phyloP scores from a whole-genome alignment of 2,113 vertebrate genomes.

The Isichthys henryi region DNA sequence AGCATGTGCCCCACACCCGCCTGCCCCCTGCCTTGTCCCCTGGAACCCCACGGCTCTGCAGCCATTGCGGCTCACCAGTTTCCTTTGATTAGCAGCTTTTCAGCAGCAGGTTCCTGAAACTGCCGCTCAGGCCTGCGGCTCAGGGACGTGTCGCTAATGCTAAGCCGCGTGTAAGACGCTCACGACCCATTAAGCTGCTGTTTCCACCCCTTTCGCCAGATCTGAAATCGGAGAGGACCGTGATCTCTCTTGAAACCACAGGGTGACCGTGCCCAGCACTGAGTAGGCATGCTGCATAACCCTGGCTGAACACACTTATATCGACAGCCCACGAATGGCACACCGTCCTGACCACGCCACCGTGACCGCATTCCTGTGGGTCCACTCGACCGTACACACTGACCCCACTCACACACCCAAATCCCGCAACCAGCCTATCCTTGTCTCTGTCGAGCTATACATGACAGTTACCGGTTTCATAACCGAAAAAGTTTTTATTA shows the following conservation, averaged over 20 bases:
- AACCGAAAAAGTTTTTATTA: neutral
- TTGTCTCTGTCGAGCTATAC: neutral
- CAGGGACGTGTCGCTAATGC: neutral
- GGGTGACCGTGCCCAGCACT: neutral
- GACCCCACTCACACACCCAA: neutral
- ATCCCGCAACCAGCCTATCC: neutral
- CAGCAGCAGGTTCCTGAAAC: neutral
- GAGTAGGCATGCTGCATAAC: neutral
- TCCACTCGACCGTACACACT: neutral
- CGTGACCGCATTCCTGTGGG: neutral
- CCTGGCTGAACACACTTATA: neutral
- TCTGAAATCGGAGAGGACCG: neutral
- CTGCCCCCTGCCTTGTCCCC: neutral
- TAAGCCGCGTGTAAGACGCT: neutral
- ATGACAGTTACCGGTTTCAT: neutral
- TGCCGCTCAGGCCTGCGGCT: neutral
- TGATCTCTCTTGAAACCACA: neutral
- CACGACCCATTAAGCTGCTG: neutral
- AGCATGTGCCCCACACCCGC: neutral
- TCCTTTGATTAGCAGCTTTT: neutral
- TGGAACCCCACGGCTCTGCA: neutral
- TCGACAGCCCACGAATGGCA: neutral
- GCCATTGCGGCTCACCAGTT: neutral
- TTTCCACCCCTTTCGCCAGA: neutral
- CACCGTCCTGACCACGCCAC: neutral